Base-by-base conservation (phyloP, 2,113 vertebrate species). In the Nerophis lumbriciformis region DNA sequence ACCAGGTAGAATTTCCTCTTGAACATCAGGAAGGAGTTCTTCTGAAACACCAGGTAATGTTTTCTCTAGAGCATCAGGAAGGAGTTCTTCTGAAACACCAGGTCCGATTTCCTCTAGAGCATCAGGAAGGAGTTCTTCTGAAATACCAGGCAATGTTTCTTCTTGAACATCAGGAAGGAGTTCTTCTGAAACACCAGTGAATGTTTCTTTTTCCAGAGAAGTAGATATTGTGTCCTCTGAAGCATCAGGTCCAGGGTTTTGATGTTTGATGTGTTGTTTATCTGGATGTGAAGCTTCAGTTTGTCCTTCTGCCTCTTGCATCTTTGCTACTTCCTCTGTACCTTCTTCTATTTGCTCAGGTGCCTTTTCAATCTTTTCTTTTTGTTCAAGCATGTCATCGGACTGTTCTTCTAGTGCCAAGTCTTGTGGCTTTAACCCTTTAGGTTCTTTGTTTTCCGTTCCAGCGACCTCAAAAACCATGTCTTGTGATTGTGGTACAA, bases 341-440 rank as follows among this genome's bases (percentile, higher is more conserved):
- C 52, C n/a, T 15, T 63, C 50, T 52, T 16, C 39, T 6, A 49
- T 48, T 66, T 37, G 61, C 5, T 61, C n/a, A 5, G 60, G 53
- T 42, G 48, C 19, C 48, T 60, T 37, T 28, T 42, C 21, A 4
- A 19, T 16, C 15, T 5, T 55, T 42, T 9, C 53, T 4, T 65
- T 28, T 3, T 38, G 14, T 13, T 66, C 35, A 49, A 66, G 16
- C 28, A 53, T 61, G n/a, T 45, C 38, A 0, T 63, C 65, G 48
- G 38, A 8, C 39, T 49, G 45, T 48, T 21, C 15, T 8, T 66
- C 60, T 53, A 45, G 21, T 54, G 35, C 13, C 0, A 52, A 9
- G 7, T 59, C 68, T 19, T 50, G 49, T 67, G 48, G 6, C 16
- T 59, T 47, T 44, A n/a, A 42, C 37, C 0, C 28, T 6, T 37